Evolutionary conservation across 2,113 vertebrate species (phyloP).

Genomic region (Nymphicus hollandicus): DNA sequence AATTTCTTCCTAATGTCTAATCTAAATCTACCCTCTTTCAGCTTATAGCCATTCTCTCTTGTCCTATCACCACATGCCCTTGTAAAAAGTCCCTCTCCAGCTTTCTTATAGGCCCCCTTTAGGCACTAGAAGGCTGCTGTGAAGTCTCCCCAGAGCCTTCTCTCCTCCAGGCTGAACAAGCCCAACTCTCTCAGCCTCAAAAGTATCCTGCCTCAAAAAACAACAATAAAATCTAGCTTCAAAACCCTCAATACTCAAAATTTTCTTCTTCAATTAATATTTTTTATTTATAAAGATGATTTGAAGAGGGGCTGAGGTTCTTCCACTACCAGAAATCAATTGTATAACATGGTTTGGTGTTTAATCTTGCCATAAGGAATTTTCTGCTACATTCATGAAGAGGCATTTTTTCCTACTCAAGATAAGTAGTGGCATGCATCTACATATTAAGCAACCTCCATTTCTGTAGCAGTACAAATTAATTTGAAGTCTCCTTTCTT

Average conservation of each 20-base stretch:
- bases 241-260: not conserved
- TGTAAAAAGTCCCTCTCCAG: not conserved
- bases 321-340: not conserved
- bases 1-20: not conserved
- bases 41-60: not conserved
- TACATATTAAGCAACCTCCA: not conserved
- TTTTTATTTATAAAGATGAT: not conserved
- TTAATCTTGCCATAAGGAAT: not conserved
- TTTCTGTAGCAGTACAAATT: not conserved
- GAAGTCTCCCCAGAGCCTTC: not conserved
- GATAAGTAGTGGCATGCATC: not conserved
- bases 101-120: not conserved
- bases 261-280: not conserved
- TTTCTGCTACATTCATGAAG: not conserved
- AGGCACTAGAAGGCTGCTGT: not conserved
- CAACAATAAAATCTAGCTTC: not conserved
- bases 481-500: not conserved
- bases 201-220: not conserved
- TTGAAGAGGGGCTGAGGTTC: not conserved
- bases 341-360: not conserved
- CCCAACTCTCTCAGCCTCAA: not conserved
- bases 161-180: not conserved
- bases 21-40: not conserved
- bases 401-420: not conserved
- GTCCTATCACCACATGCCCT: not conserved